These are phyloP conservation scores for Telenomus remus DNA, from an alignment of 1,140 invertebrate species.

Conservation along the genomic window DNA sequence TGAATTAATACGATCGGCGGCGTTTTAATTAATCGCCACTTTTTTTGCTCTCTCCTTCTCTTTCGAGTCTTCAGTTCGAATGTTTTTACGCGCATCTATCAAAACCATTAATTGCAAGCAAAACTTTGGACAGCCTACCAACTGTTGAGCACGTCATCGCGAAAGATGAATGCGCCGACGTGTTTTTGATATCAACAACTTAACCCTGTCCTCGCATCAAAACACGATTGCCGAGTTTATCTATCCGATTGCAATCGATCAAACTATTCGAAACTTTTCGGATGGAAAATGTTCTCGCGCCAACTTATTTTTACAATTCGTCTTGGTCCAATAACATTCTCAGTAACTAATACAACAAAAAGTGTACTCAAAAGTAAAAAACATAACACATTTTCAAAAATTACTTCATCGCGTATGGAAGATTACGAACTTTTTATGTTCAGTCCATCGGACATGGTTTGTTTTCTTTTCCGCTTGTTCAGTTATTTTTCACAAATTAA, in stretches of 20 bases:
- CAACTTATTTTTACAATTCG: neutral
- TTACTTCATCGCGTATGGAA: no score
- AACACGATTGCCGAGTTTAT: constrained; percentile 41
- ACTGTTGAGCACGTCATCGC: constrained; percentile 46
- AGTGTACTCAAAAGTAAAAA: no score
- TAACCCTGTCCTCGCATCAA: constrained; percentile 55
- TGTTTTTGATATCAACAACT: constrained; percentile 39
- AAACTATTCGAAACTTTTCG: constrained; percentile 20
- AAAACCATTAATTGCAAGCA: constrained; percentile 54
- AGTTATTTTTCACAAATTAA: constrained; percentile 1
- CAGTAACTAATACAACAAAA: no score
- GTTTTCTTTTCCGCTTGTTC: no score
- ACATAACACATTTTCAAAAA: no score
- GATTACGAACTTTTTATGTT: no score
- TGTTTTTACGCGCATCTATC: constrained; percentile 38
- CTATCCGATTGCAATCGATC: constrained; percentile 53
- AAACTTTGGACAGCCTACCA: constrained; percentile 45
- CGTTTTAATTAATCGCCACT: constrained; percentile 23
- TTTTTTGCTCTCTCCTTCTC: neutral
- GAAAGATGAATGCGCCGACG: constrained; percentile 60
- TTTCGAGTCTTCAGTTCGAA: constrained; percentile 1
- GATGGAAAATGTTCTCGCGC: neutral
- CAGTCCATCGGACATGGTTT: no score
- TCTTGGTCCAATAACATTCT: no score
- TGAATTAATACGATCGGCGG: constrained; percentile 3